These are phyloP conservation scores for Rhadinocentrus ornatus DNA, from an alignment of 2,797 vertebrate species.

Conservation along the genomic window DNA sequence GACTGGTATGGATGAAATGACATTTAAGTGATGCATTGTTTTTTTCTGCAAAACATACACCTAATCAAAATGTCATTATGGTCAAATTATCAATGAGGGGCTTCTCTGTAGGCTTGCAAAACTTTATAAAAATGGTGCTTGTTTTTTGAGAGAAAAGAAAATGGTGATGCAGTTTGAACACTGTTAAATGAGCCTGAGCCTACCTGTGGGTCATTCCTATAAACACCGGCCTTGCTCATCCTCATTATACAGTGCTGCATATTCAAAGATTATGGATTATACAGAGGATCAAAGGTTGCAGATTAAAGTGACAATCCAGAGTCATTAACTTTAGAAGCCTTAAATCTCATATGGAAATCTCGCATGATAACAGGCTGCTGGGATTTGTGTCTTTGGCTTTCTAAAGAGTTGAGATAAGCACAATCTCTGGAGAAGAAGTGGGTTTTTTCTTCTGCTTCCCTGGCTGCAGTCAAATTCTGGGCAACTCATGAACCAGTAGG, in stretches of 20 bases:
- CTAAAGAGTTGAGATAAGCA: conserved; percentile 52
- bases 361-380: conserved; percentile 46
- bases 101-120: neutral
- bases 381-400: conserved; percentile 63
- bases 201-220: conserved; percentile 26
- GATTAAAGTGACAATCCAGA: conserved; percentile 50
- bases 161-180: neutral
- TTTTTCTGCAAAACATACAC: neutral
- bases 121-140: neutral
- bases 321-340: conserved; percentile 57
- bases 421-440: conserved; percentile 37
- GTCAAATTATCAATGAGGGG: neutral
- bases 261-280: conserved; percentile 54
- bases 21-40: neutral
- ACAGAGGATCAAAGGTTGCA: conserved; percentile 51
- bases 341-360: conserved; percentile 64
- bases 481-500: conserved; percentile 57
- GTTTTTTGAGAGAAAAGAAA: neutral
- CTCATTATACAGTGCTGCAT: conserved; percentile 21
- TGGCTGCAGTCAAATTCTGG: conserved; percentile 56
- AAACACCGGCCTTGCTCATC: conserved; percentile 20
- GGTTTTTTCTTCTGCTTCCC: conserved; percentile 45
- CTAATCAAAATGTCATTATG: neutral
- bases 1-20: neutral
- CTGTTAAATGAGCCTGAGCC: neutral